Base-by-base conservation (phyloP, 1,140 invertebrate genomes). In the Ceratoteleas bidentatus region DNA sequence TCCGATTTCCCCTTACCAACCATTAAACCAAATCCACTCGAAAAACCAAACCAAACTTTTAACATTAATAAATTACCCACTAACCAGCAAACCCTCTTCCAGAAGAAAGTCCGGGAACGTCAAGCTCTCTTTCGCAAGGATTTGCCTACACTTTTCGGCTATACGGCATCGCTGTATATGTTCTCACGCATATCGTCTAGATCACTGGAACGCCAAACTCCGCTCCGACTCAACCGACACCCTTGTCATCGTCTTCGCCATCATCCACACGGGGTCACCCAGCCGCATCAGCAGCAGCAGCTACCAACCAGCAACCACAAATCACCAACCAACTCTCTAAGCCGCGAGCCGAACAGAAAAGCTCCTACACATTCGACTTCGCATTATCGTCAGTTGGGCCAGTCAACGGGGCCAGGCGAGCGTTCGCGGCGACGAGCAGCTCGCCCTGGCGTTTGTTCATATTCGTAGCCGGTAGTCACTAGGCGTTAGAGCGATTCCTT, bases 131-230 rank as follows among this genome's bases (percentile, higher is more conserved):
- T 24, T 83, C 61, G 66, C 70, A 79, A 78, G 57, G 65, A 83
- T 83, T 70, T 78, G 81, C 82, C 72, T 82, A 84, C 73, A 79
- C 65, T 62, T 52, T 70, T 66, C 56, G 56, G 49, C 60, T 76
- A 85, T 83, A 76, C 76, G 72, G 57, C 82, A 75, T 60, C 11
- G 85, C 84, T 84, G 77, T 83, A 77, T 69, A 72, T 69, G 81
- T 79, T 85, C 43, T 60, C 82, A 83, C 65, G 82, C 79, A 85
- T 86, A 87, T 86, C 84, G 69, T 77, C 76, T 68, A 77, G 75
- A 81, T 75, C 75, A 66, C 65, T 69, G 68, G 76, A 83, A 74
- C 68, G 61, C 72, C 68, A 76, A 77, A 38, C 57, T 84, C 64
- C 50, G 73, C 78, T 72, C 70, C 65, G 68, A 82, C 65, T 49